A percentile compares a stretch with the other conserved stretches of the same genome.
These are phyloP conservation scores for Sitophilus oryzae DNA, from an alignment of 1,140 invertebrate genomes.

Conservation along the genomic window DNA sequence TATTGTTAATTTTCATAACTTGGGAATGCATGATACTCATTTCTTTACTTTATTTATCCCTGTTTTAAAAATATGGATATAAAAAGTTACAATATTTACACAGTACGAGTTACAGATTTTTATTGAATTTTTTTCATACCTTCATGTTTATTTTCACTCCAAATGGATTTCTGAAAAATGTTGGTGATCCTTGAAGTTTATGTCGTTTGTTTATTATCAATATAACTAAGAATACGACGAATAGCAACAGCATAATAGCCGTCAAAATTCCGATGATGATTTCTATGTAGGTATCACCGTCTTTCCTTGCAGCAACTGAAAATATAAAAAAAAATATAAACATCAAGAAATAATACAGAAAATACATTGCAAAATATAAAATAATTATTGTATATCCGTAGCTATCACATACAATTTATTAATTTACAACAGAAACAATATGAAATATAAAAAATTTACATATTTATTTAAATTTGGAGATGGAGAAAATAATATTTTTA, in stretches of 20 bases:
- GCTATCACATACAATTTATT: too few relatives aligned
- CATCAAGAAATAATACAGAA: too few relatives aligned
- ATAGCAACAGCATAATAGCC: constrained; percentile 61
- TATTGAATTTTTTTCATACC: constrained; percentile 42
- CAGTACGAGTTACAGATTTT: background rate
- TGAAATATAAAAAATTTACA: too few relatives aligned
- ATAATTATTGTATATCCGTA: too few relatives aligned
- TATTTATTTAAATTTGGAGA: too few relatives aligned
- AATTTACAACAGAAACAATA: too few relatives aligned
- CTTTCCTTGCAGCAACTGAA: constrained; percentile 55
- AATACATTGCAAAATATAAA: too few relatives aligned
- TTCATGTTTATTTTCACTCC: constrained; percentile 64
- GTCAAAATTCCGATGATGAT: constrained; percentile 67
- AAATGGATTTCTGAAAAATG: constrained; percentile 59
- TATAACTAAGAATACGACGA: constrained; percentile 62
- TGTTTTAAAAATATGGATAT: background rate
- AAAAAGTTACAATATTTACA: background rate
- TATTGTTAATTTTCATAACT: too few relatives aligned
- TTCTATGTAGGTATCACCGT: constrained; percentile 60
- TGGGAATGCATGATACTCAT: too few relatives aligned
- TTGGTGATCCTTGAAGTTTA: constrained; percentile 57
- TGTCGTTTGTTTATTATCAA: constrained; percentile 60
- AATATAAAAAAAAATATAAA: constrained; percentile 30
- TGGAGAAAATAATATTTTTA: too few relatives aligned
- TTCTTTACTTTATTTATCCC: background rate